Conservation (phyloP, 2,888 invertebrate genomes). For the Notocelia uddmanniana region DNA sequence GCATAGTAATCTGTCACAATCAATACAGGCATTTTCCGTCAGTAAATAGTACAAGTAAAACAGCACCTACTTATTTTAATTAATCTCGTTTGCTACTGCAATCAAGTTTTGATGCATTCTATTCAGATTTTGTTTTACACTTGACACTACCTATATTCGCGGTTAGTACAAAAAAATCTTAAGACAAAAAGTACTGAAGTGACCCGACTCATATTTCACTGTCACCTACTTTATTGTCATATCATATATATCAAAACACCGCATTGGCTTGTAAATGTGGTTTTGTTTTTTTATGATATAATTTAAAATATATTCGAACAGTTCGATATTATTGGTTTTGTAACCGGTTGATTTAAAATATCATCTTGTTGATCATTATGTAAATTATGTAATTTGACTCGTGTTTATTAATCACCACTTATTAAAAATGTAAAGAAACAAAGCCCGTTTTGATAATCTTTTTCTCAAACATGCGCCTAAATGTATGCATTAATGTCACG, state of each 20-base stretch:
- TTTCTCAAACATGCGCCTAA: too few species aligned
- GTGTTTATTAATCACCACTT: not conserved
- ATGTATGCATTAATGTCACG: too few species aligned
- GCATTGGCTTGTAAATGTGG: constrained; percentile 4
- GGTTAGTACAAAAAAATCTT: not conserved
- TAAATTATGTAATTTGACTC: not conserved
- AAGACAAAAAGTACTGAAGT: constrained; percentile 12
- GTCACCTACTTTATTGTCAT: constrained; percentile 15
- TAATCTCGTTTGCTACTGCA: not conserved
- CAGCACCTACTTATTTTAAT: not conserved
- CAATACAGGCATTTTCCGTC: not conserved
- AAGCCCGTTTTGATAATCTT: not conserved
- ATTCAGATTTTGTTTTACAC: not conserved
- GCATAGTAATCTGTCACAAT: too few species aligned
- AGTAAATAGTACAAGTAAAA: too few species aligned
- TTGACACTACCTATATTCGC: constrained; percentile 14
- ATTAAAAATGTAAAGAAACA: not conserved
- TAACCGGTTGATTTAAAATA: not conserved
- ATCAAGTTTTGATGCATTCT: not conserved
- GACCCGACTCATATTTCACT: constrained; percentile 14
- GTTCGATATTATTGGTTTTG: not conserved
- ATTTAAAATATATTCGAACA: not conserved
- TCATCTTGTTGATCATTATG: not conserved
- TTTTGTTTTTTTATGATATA: not conserved
- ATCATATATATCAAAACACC: constrained; percentile 1